Evolutionary conservation across 2,113 vertebrate genomes (phyloP).

Genomic region (Vireo altiloquus): DNA sequence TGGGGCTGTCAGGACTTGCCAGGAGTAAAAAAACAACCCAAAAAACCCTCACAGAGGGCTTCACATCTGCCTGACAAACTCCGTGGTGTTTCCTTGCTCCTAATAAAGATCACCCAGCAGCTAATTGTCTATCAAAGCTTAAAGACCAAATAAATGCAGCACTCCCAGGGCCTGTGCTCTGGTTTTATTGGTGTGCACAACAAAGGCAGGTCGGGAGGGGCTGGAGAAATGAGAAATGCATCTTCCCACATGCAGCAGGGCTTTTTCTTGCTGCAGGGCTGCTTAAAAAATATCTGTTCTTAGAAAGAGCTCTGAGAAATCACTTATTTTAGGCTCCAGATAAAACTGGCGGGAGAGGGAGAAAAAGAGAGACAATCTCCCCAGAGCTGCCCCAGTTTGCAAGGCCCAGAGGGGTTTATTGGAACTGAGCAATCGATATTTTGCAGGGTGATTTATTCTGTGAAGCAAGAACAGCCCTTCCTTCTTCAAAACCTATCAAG

Average conservation of each 20-base stretch:
- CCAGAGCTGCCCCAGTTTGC: not conserved
- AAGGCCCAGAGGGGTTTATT: not conserved
- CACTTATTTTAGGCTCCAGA: not conserved
- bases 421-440: not conserved
- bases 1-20: not conserved
- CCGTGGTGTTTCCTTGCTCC: not conserved
- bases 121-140: not conserved
- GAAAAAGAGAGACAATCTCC: not conserved
- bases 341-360: not conserved
- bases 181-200: not conserved
- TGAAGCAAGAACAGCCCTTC: not conserved
- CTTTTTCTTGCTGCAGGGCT: not conserved
- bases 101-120: not conserved
- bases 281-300: not conserved
- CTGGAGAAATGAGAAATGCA: not conserved
- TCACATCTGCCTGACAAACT: not conserved
- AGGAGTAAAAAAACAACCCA: not conserved
- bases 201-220: not conserved
- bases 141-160: not conserved
- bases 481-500: not conserved
- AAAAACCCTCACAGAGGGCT: not conserved
- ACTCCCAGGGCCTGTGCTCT: not conserved
- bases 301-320: constrained; percentile 24
- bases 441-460: not conserved
- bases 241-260: not conserved